Conservation (phyloP, 2,797 vertebrate species). For the Mastacembelus armatus region DNA sequence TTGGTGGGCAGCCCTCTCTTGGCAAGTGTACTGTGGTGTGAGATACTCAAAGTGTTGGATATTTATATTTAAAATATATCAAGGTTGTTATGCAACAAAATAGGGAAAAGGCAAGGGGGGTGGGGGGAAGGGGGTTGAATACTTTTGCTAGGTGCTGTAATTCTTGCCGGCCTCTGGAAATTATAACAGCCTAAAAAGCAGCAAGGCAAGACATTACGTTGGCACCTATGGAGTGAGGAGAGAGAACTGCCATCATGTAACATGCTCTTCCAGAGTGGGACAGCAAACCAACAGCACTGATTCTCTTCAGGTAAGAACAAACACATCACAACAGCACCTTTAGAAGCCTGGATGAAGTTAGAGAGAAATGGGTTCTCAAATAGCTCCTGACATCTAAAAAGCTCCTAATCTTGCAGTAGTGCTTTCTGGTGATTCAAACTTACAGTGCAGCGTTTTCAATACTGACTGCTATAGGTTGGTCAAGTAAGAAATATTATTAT, state of each 20-base stretch:
- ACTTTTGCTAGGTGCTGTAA: too few relatives aligned
- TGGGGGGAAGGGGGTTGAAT: too few relatives aligned
- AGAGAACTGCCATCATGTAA: constrained; percentile 33
- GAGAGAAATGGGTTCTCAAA: background rate
- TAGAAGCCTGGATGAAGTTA: background rate
- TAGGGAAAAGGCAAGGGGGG: too few relatives aligned
- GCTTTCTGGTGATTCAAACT: background rate
- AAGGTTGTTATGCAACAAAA: too few relatives aligned
- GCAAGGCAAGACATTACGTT: background rate
- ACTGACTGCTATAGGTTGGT: background rate
- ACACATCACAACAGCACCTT: constrained; percentile 38
- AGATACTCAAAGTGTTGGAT: too few relatives aligned
- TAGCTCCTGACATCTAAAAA: background rate
- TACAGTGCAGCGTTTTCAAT: background rate
- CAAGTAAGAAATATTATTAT: background rate
- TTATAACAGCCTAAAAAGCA: constrained; percentile 26
- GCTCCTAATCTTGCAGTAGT: background rate
- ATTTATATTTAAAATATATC: too few relatives aligned
- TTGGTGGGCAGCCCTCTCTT: too few relatives aligned
- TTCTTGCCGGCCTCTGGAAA: constrained; percentile 6
- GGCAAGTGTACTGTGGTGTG: too few relatives aligned
- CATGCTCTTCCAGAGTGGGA: constrained; percentile 21
- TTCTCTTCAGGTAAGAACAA: constrained; percentile 57
- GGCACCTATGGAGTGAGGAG: constrained; percentile 17
- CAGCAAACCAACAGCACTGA: constrained; percentile 28